Percentiles rank a stretch among this genome's conserved stretches.
These are phyloP conservation scores for Calosoma granatense DNA, from an alignment of 1,140 invertebrate genomes.

Conservation along the genomic window DNA sequence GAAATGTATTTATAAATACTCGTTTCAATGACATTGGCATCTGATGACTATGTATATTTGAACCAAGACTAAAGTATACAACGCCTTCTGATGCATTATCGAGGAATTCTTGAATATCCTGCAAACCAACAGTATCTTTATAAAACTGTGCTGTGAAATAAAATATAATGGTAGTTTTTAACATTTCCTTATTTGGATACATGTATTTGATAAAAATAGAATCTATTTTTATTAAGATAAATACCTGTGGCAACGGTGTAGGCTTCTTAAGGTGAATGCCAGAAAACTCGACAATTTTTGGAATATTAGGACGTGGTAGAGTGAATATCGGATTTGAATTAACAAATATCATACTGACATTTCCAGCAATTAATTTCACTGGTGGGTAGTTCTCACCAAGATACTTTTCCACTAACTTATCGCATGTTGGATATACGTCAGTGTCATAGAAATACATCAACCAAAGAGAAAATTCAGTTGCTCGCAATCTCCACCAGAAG, in stretches of 20 bases:
- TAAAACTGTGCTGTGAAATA: too few species aligned
- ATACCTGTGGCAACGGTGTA: slow-evolving; percentile 30
- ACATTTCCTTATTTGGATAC: too few species aligned
- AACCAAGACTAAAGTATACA: slow-evolving; percentile 48
- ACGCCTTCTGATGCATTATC: slow-evolving; percentile 40
- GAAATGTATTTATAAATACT: slow-evolving; percentile 39
- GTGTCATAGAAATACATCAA: slow-evolving; percentile 13
- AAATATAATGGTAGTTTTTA: too few species aligned
- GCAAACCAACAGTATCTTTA: neutral
- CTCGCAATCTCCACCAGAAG: neutral
- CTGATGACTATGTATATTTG: slow-evolving; percentile 43
- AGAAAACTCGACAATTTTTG: slow-evolving; percentile 38
- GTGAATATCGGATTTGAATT: slow-evolving; percentile 38
- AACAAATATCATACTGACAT: slow-evolving; percentile 40
- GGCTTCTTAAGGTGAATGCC: slow-evolving; percentile 37
- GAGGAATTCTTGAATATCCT: slow-evolving; percentile 36
- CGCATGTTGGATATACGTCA: slow-evolving; percentile 19
- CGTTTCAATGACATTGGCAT: slow-evolving; percentile 37
- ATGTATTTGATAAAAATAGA: too few species aligned
- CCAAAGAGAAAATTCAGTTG: neutral
- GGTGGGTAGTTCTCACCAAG: slow-evolving; percentile 33
- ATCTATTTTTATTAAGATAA: neutral
- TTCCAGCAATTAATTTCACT: slow-evolving; percentile 35
- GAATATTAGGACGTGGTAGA: slow-evolving; percentile 35
- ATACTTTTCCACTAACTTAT: slow-evolving; percentile 30